Percentiles rank a stretch among this genome's conserved stretches.
Evolutionary conservation across 1,140 invertebrate species (phyloP).

Genomic region (Drosophila oshimai): DNA sequence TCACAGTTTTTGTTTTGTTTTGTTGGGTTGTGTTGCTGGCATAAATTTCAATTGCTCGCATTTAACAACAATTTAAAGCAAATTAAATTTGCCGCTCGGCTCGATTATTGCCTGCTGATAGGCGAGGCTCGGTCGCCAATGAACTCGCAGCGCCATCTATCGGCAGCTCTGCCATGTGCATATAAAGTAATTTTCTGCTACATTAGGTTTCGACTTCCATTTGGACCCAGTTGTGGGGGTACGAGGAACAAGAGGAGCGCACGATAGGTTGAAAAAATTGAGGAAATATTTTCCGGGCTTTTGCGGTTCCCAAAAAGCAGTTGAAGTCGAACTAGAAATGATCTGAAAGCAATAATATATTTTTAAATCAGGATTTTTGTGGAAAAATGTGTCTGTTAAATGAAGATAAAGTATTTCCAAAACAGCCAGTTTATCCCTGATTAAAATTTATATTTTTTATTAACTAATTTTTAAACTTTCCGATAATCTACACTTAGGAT

Average conservation of each 20-base stretch:
- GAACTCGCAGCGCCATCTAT: constrained; percentile 56
- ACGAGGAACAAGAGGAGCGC: background rate
- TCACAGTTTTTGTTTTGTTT: constrained; percentile 57
- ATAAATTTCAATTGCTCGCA: constrained; percentile 80
- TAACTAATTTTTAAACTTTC: no score
- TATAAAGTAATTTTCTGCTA: constrained; percentile 80
- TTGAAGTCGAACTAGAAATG: constrained; percentile 23
- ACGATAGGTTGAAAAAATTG: constrained; percentile 30
- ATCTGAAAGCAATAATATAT: constrained; percentile 1
- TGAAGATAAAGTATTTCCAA: no score
- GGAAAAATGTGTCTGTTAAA: no score
- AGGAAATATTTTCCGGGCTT: constrained; percentile 13
- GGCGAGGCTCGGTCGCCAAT: constrained; percentile 37
- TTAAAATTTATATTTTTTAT: no score
- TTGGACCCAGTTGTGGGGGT: constrained; percentile 7
- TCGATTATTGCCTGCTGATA: constrained; percentile 74
- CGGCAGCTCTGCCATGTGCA: constrained; percentile 68
- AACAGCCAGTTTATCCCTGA: no score
- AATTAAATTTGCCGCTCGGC: constrained; percentile 67
- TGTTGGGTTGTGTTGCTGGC: constrained; percentile 51
- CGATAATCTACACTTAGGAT: no score
- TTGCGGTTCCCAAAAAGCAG: background rate
- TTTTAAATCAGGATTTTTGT: no score
- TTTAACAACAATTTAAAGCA: constrained; percentile 80
- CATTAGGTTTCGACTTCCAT: constrained; percentile 62